Evolutionary conservation across 30 jellyfish, hydroid and myxozoan genomes (phyloP).

Genomic region (Nemopilema nomurai): DNA sequence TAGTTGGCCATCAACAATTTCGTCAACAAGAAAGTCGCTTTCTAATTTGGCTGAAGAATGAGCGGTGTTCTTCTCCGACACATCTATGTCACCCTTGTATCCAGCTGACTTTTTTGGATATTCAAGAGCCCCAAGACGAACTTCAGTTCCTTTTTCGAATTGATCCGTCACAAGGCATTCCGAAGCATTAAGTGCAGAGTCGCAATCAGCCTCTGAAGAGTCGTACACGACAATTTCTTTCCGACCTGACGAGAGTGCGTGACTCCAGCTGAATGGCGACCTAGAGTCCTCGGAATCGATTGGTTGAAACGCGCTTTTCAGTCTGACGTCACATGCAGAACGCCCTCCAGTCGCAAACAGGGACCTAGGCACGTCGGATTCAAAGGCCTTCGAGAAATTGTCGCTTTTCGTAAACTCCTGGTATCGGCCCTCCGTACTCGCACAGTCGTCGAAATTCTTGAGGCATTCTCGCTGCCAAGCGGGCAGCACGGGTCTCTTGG

Average conservation of each 20-base stretch:
- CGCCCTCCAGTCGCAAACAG: neutral
- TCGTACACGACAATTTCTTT: slow-evolving; percentile 16
- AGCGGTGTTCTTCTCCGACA: neutral
- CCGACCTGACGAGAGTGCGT: slow-evolving; percentile 3
- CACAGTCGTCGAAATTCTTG: slow-evolving; percentile 33
- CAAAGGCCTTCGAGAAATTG: slow-evolving; percentile 1
- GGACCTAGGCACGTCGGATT: neutral
- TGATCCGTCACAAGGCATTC: neutral
- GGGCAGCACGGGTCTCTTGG: slow-evolving; percentile 53
- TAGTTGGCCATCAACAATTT: neutral
- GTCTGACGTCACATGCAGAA: slow-evolving; percentile 15
- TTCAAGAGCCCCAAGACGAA: neutral
- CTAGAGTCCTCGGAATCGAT: neutral
- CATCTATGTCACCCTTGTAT: neutral
- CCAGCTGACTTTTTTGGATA: neutral
- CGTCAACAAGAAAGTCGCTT: neutral
- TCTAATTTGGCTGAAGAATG: neutral
- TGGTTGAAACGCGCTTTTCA: slow-evolving; percentile 2
- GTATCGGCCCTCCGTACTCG: neutral
- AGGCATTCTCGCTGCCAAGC: slow-evolving; percentile 69
- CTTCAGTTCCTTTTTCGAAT: neutral
- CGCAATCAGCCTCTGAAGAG: neutral
- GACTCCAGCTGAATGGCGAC: slow-evolving; percentile 11
- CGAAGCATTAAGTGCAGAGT: neutral
- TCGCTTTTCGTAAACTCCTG: slow-evolving; percentile 49